A percentile compares a stretch with the other conserved stretches of the same genome.
These are phyloP conservation scores for Solenopsis fugax DNA, from an alignment of 1,140 invertebrate genomes.

Conservation along the genomic window DNA sequence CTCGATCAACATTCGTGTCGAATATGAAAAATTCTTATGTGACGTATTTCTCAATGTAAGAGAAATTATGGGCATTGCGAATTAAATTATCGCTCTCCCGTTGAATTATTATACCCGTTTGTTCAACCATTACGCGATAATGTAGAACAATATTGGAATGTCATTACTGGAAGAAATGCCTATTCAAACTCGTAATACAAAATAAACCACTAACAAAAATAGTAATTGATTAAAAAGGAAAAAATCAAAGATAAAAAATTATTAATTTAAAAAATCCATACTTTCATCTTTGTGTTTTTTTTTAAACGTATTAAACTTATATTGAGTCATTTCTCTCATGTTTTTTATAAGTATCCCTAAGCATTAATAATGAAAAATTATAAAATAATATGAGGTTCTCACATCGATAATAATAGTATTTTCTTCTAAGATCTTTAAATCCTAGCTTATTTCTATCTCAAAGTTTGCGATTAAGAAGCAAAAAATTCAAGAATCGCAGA, in stretches of 20 bases:
- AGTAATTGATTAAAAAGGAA: not conserved
- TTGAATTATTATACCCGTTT: constrained; percentile 30
- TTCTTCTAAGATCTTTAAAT: not conserved
- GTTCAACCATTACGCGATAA: not conserved
- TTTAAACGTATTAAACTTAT: not conserved
- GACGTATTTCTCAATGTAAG: not conserved
- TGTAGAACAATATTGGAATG: constrained; percentile 28
- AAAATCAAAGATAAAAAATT: not conserved
- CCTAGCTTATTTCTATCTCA: not conserved
- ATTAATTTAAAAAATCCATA: not conserved
- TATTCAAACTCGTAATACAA: not conserved
- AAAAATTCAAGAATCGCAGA: constrained; percentile 7
- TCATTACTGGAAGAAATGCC: not conserved
- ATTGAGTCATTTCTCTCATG: not conserved
- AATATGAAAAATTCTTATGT: constrained; percentile 52
- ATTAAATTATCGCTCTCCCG: not conserved
- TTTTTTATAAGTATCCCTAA: not conserved
- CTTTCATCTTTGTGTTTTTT: not conserved
- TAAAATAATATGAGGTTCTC: too few relatives aligned
- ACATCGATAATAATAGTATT: not conserved
- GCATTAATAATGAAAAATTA: not conserved
- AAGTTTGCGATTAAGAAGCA: not conserved
- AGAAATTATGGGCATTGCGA: constrained; percentile 28
- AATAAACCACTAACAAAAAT: not conserved
- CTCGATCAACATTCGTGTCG: not conserved